Percentiles rank a stretch among this genome's conserved stretches.
These are phyloP conservation scores for Alosa sapidissima DNA, from an alignment of 2,797 vertebrate genomes.

Conservation along the genomic window DNA sequence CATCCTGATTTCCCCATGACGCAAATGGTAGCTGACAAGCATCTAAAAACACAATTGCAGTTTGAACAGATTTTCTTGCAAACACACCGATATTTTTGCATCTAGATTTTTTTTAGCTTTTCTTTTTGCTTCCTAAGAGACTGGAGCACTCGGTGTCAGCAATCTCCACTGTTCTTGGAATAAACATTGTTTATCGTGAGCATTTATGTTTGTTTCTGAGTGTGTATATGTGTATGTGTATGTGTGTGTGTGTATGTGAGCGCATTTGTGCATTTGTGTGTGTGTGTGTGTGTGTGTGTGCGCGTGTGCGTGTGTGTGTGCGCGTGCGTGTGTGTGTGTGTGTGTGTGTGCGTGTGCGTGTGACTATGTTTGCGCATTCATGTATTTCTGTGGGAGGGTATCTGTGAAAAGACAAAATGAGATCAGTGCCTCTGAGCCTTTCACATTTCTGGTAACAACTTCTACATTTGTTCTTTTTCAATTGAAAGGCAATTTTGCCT, in stretches of 20 bases:
- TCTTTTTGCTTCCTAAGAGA: constrained; percentile 33
- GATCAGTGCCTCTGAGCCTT: constrained; percentile 2
- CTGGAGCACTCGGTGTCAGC: constrained; percentile 23
- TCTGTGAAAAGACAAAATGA: background rate
- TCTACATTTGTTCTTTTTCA: constrained; percentile 35
- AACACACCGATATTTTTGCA: constrained; percentile 36
- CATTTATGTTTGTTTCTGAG: background rate
- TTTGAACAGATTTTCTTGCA: constrained; percentile 48
- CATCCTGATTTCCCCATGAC: constrained; percentile 41
- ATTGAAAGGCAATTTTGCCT: constrained; percentile 41
- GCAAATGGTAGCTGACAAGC: constrained; percentile 61
- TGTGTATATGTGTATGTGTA: background rate
- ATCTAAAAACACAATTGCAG: constrained; percentile 51
- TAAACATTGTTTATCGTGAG: constrained; percentile 25
- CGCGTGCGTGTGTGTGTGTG: constrained; percentile 29
- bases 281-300: constrained; percentile 5
- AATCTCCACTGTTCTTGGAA: constrained; percentile 24
- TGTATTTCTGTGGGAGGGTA: background rate
- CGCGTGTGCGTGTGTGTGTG: constrained; percentile 25
- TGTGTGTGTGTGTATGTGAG: background rate
- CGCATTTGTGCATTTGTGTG: background rate
- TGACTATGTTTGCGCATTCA: constrained; percentile 34
- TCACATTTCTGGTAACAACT: background rate
- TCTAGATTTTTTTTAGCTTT: constrained; percentile 27
- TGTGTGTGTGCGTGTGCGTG: constrained; percentile 2